Evolutionary conservation across 2,797 vertebrate species (phyloP), one percentile per base, ranked within the genome.

Genomic region (Miichthys miiuy): DNA sequence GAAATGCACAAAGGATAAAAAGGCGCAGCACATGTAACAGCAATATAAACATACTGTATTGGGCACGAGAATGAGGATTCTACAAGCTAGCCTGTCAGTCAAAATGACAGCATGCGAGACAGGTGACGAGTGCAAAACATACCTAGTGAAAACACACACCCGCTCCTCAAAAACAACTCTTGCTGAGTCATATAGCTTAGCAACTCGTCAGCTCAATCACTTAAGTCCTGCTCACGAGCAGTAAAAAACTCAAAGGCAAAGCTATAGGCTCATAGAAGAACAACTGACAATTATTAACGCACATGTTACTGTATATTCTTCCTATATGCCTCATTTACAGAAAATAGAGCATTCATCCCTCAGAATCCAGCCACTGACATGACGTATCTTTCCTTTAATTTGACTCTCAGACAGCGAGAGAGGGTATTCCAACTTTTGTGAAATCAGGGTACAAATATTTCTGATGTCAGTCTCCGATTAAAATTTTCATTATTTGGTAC

Each of bases 401-500:
- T 18, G 20, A 72, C 42, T 30, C 54, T 72, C 34, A 65, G 57
- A 52, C 64, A 42, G 47, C 27, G 48, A 42, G 11, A 27, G 51
- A 76, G 13, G 47, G 20, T 77, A 20, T 20, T 65, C 66, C 56
- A 1, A 1, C 48, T 48, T 66, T 57, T 12, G 34, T 60, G 17
- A 72, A 77, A 74, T 70, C 41, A 9, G 12, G 16, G 48, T 27
- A 67, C 72, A 64, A 81, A 76, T 81, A 46, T 73, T 38, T 47
- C 57, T 71, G 70, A 68, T 64, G 20, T 72, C 13, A 66, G n/a
- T 68, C n/a, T 71, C 67, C 63, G 34, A 34, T 34, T 34, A 56
- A 57, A 56, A 80, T 47, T n/a, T n/a, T n/a, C n/a, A n/a, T n/a
- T n/a, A 77, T 82, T 87, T 75, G 60, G 83, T 60, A 18, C 34